Conservation (phyloP, 2,888 invertebrate species). For the Archips xylosteana region DNA sequence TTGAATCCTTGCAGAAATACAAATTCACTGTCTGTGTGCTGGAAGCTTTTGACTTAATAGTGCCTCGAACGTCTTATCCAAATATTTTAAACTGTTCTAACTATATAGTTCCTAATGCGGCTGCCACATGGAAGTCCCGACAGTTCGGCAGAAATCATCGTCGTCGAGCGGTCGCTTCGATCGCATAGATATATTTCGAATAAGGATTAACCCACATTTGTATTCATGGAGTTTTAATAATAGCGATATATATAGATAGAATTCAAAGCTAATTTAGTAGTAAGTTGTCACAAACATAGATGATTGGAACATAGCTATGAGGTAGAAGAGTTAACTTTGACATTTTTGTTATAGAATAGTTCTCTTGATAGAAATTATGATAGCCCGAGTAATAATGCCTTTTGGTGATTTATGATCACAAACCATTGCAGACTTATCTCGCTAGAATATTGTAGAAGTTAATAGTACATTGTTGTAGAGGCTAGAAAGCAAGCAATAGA, state of each 20-base stretch:
- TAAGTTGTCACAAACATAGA: neutral
- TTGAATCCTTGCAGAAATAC: too few species aligned
- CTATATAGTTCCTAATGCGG: neutral
- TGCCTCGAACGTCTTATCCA: neutral
- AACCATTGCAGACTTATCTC: neutral
- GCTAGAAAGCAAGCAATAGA: too few species aligned
- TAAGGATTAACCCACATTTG: neutral
- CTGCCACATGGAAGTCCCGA: neutral
- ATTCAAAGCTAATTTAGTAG: neutral
- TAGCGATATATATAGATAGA: neutral
- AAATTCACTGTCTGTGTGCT: neutral
- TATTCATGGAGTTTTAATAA: neutral
- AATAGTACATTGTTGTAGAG: too few species aligned
- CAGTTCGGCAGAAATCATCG: neutral
- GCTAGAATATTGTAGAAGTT: neutral
- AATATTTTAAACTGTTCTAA: neutral
- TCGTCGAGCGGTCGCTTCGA: too few species aligned
- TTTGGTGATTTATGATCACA: neutral
- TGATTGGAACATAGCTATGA: neutral
- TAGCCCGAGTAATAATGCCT: neutral
- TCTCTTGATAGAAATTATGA: neutral
- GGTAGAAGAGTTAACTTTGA: neutral
- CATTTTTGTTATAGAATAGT: slow-evolving; percentile 14
- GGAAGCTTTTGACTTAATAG: neutral
- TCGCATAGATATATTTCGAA: neutral